Conservation (phyloP, 2,113 vertebrate species). For the Seriola quinqueradiata region DNA sequence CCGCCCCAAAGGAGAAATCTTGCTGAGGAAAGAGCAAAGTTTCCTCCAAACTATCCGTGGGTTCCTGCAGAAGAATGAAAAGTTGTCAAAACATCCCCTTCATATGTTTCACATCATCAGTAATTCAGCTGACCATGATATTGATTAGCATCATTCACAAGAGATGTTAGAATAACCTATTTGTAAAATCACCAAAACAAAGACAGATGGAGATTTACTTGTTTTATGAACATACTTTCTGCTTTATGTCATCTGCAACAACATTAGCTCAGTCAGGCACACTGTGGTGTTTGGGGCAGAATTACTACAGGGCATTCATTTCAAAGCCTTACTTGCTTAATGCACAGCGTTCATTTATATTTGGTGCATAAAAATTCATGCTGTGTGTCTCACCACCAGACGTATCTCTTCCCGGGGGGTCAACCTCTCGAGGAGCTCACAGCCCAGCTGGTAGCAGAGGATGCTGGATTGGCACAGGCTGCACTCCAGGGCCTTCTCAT, state of each 20-base stretch:
- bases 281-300: not conserved
- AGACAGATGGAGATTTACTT: not conserved
- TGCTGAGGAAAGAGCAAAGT: constrained; percentile 91
- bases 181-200: not conserved
- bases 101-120: not conserved
- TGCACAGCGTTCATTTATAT: constrained; percentile 37
- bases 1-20: constrained; percentile 88
- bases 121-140: not conserved
- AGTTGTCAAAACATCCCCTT: not conserved
- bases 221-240: not conserved
- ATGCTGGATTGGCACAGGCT: constrained; percentile 98
- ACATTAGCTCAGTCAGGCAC: not conserved
- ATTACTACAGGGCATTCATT: constrained; percentile 1
- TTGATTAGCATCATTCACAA: not conserved
- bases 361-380: constrained; percentile 23
- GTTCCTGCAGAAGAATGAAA: constrained; percentile 86
- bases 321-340: constrained; percentile 19
- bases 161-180: not conserved
- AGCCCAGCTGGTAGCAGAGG: constrained; percentile 97
- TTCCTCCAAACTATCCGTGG: constrained; percentile 95
- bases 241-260: constrained; percentile 2
- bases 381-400: constrained; percentile 92
- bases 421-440: constrained; percentile 94
- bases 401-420: constrained; percentile 96
- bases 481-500: constrained; percentile 94